Conservation (phyloP, 2,113 vertebrate genomes). For the Ranitomeya imitator region DNA sequence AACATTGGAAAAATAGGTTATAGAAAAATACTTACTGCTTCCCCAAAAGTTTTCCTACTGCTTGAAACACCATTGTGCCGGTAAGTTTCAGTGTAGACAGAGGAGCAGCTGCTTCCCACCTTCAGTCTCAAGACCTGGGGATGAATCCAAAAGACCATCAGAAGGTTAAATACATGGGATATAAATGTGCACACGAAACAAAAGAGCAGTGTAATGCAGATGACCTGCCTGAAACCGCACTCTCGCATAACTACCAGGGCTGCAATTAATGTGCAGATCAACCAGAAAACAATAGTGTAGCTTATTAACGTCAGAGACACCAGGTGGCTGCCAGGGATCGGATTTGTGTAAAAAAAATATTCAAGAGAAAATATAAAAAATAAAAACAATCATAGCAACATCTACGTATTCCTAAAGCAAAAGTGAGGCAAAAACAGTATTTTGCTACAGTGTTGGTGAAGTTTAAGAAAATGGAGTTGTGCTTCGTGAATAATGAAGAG, state of each 20-base stretch:
- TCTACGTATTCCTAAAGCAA: too few relatives aligned
- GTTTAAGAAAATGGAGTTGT: too few relatives aligned
- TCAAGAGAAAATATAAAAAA: background rate
- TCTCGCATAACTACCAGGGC: background rate
- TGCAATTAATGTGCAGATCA: conserved; percentile 21
- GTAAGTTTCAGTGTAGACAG: background rate
- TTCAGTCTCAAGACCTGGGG: conserved; percentile 2
- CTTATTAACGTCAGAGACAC: background rate
- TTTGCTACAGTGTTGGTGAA: too few relatives aligned
- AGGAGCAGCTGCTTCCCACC: background rate
- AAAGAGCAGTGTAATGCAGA: conserved; percentile 34
- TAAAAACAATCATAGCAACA: too few relatives aligned
- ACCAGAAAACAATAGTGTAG: background rate
- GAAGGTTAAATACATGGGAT: background rate
- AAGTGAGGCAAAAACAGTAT: too few relatives aligned
- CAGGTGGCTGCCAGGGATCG: background rate
- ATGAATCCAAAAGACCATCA: conserved; percentile 1
- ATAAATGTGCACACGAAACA: background rate
- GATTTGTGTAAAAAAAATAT: conserved; percentile 13
- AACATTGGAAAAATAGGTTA: background rate
- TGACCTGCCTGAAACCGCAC: background rate
- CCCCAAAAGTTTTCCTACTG: conserved; percentile 55
- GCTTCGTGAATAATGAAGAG: too few relatives aligned
- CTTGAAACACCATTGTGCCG: conserved; percentile 57
- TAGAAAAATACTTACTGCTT: conserved; percentile 50